These are phyloP conservation scores for Heterocephalus glaber DNA, from an alignment of 2,113 vertebrate species.

Conservation along the genomic window DNA sequence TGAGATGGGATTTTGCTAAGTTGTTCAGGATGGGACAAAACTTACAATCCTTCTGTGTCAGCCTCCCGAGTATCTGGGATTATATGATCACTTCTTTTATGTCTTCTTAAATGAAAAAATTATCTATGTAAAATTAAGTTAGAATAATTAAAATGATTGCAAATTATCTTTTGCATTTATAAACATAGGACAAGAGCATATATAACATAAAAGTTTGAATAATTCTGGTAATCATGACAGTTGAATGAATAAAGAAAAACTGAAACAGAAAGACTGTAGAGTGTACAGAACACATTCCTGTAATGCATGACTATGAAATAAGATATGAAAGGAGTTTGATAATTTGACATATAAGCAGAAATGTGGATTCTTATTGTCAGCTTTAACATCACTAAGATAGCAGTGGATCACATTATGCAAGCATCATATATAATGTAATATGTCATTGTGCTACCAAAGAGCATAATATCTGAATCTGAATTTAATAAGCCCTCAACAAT, in stretches of 20 bases:
- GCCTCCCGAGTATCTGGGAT: background rate
- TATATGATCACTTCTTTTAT: background rate
- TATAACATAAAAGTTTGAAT: slow-evolving; percentile 16
- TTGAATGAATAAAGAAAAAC: background rate
- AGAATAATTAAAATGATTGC: background rate
- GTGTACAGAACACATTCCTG: background rate
- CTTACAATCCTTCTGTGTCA: background rate
- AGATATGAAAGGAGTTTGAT: background rate
- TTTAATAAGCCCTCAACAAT: background rate
- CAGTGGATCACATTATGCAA: background rate
- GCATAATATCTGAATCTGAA: background rate
- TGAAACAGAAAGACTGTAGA: background rate
- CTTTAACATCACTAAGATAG: background rate
- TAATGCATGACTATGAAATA: slow-evolving; percentile 6
- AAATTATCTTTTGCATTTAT: background rate
- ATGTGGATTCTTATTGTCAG: background rate
- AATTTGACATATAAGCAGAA: background rate
- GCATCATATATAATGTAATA: background rate
- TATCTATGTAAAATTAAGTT: slow-evolving; percentile 35
- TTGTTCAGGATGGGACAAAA: background rate
- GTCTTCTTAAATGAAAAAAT: background rate
- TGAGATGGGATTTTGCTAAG: background rate
- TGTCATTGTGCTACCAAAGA: background rate
- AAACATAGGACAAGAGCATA: background rate
- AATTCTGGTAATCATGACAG: background rate